Percentiles rank a stretch among this genome's conserved stretches.
Evolutionary conservation across 1,140 invertebrate genomes (phyloP).

Genomic region (Bombus waltoni): DNA sequence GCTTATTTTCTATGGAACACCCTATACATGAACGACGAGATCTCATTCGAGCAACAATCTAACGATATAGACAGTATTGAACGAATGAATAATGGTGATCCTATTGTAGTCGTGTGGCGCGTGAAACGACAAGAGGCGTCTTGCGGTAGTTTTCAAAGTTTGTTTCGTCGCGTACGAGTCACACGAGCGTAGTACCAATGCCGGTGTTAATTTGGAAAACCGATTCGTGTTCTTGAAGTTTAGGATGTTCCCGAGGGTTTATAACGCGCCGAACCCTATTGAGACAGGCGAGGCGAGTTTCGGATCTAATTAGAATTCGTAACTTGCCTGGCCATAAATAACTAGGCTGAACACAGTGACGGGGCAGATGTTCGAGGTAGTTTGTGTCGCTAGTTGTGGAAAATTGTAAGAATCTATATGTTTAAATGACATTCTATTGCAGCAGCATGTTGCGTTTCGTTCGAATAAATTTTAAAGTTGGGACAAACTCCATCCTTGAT

Average conservation of each 20-base stretch:
- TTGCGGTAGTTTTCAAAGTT: background rate
- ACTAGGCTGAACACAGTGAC: constrained; percentile 3
- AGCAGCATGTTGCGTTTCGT: background rate
- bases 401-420: background rate
- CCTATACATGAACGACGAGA: too few relatives aligned
- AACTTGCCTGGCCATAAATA: background rate
- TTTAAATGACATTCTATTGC: background rate
- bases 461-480: too few relatives aligned
- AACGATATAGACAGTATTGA: background rate
- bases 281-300: background rate
- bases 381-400: background rate
- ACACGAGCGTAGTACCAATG: background rate
- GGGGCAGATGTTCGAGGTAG: background rate
- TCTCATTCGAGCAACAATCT: background rate
- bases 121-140: background rate
- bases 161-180: background rate
- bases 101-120: background rate
- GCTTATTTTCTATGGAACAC: background rate
- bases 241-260: background rate
- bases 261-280: constrained; percentile 8
- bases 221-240: background rate
- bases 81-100: background rate
- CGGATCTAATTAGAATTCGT: constrained; percentile 10
- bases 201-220: constrained; percentile 5
- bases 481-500: too few relatives aligned